Conservation (phyloP, 2,888 invertebrate genomes). For the Apotomis capreana region DNA sequence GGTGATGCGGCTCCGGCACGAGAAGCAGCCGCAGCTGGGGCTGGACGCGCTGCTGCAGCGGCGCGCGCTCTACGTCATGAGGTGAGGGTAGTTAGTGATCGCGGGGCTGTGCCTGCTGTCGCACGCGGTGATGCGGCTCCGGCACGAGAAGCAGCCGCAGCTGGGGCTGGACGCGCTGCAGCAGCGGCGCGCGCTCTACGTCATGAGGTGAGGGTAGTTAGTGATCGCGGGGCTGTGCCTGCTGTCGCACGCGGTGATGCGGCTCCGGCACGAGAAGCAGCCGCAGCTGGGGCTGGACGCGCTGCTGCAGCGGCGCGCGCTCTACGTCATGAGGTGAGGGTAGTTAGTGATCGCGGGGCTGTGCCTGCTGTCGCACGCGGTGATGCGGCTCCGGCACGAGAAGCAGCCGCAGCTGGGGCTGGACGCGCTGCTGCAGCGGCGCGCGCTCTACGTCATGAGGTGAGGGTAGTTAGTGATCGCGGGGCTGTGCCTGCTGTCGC, state of each 20-base stretch:
- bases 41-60: slow-evolving; percentile 90
- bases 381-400: slow-evolving; percentile 92
- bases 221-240: slow-evolving; percentile 96
- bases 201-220: too few species aligned
- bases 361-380: slow-evolving; percentile 91
- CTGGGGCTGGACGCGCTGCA: slow-evolving; percentile 89
- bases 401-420: slow-evolving; percentile 84
- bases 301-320: slow-evolving; percentile 89
- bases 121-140: slow-evolving; percentile 94
- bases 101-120: slow-evolving; percentile 94
- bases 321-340: slow-evolving; percentile 99
- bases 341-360: slow-evolving; percentile 96
- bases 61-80: slow-evolving; percentile 96
- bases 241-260: slow-evolving; percentile 94
- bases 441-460: slow-evolving; percentile 97
- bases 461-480: too few species aligned
- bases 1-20: slow-evolving; percentile 93
- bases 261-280: slow-evolving; percentile 86
- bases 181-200: slow-evolving; percentile 91
- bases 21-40: slow-evolving; percentile 81
- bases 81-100: too few species aligned
- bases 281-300: slow-evolving; percentile 87
- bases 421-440: slow-evolving; percentile 89
- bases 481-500: slow-evolving; percentile 92
- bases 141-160: slow-evolving; percentile 83